Evolutionary conservation across 1,140 invertebrate genomes (phyloP), one percentile per base, ranked within the genome.

Genomic region (Drosophila oshimai): DNA sequence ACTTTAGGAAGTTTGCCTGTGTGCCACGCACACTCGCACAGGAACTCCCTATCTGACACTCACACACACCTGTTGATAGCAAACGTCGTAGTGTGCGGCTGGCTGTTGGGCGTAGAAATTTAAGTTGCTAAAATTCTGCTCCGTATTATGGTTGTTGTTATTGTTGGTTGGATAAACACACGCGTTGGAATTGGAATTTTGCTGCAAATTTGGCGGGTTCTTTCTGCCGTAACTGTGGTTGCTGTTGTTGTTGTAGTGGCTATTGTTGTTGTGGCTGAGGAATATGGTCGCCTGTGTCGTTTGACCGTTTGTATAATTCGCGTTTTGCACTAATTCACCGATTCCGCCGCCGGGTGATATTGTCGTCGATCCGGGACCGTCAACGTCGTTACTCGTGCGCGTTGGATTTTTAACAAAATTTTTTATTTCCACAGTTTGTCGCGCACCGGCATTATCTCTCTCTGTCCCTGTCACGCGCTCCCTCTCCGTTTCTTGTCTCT

Each of bases 11-110:
- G 6, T 15, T 61, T 7, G 18, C 36, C 24, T 41, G 55, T 39
- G 15, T 18, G 36, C 2, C 5, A 57, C 20, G 37, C 28, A 45
- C 37, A 68, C 42, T 64, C 64, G 69, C 79, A 61, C 84, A 73
- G 75, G 33, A 47, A 10, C 3, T 42, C 17, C 12, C 10, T 12
- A 3, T 26, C 58, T n/a, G n/a, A 39, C 33, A 41, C 24, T 28
- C 46, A 73, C 70, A 88, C 84, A 90, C 84, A 86, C 89, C 86
- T 89, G 84, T 81, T 89, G 86, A 80, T 69, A 67, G 55, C 65
- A 73, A 67, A 67, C 60, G 70, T 53, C 50, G 67, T 71, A 55
- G 64, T 60, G 53, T 70, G 62, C 51, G 55, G 58, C 26, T 54
- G 79, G 74, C 28, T 72, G 74, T 39, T 84, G 70, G 37, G 76